phyloP scores from a whole-genome alignment of 2,888 invertebrate species.

The Microctonus brassicae region DNA sequence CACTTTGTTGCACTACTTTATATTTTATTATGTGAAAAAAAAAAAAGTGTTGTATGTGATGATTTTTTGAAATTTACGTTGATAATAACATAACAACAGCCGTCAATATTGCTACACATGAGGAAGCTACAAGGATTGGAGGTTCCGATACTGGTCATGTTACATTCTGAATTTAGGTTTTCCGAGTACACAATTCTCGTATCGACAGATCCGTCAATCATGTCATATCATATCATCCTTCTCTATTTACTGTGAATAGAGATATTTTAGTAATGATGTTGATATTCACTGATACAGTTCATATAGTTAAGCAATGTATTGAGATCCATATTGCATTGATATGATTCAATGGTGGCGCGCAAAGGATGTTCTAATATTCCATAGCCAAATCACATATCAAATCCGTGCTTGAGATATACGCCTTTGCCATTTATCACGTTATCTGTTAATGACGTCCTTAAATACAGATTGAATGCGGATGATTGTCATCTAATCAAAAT shows the following conservation, averaged over 20 bases:
- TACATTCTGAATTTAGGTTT: not conserved
- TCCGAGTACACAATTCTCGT: not conserved
- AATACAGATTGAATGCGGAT: too few relatives aligned
- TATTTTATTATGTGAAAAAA: too few relatives aligned
- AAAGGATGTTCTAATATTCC: not conserved
- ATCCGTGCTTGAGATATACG: not conserved
- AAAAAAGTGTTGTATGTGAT: too few relatives aligned
- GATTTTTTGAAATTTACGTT: too few relatives aligned
- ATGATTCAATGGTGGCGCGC: not conserved
- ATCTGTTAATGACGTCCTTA: too few relatives aligned
- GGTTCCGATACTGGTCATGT: not conserved
- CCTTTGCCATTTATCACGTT: not conserved
- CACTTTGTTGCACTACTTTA: too few relatives aligned
- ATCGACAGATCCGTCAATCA: constrained; percentile 1
- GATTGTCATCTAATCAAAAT: too few relatives aligned
- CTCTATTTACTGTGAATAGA: too few relatives aligned
- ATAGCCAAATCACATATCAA: not conserved
- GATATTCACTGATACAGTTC: not conserved
- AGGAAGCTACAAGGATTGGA: too few relatives aligned
- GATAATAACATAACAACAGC: too few relatives aligned
- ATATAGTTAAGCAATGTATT: too few relatives aligned
- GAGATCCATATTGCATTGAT: not conserved
- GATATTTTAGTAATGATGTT: not conserved
- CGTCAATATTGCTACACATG: too few relatives aligned
- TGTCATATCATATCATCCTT: not conserved